These are phyloP conservation scores for Odontomachus brunneus DNA, from an alignment of 1,140 invertebrate species.

Conservation along the genomic window DNA sequence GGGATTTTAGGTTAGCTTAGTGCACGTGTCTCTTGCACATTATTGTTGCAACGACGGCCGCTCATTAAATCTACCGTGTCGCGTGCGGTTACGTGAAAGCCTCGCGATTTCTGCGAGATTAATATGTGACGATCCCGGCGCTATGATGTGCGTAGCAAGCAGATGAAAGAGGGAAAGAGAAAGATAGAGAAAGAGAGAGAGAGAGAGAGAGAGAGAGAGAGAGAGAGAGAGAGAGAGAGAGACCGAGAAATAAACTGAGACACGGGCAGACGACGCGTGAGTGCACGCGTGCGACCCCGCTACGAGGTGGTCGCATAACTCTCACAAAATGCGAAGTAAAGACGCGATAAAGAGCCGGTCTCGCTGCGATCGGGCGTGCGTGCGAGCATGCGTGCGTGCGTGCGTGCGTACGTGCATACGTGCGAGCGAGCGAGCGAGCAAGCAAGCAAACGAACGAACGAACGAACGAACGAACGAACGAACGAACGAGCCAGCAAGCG, in stretches of 20 bases:
- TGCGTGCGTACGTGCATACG: too few relatives aligned
- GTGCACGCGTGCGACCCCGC: background rate
- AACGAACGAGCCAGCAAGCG: background rate
- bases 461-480: too few relatives aligned
- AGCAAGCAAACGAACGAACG: too few relatives aligned
- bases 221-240: background rate
- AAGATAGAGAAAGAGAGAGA: background rate
- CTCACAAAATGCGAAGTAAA: constrained; percentile 32
- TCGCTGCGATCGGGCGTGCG: constrained; percentile 14
- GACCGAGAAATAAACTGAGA: background rate
- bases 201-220: background rate
- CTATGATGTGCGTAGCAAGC: constrained; percentile 4
- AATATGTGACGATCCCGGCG: background rate
- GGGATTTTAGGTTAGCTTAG: background rate
- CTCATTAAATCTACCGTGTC: background rate
- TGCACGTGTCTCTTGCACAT: background rate
- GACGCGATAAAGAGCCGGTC: constrained; percentile 9
- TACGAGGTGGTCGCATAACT: constrained; percentile 34
- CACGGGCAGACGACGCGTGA: background rate
- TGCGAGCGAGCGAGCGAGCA: constrained; percentile 51
- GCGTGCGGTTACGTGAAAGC: background rate
- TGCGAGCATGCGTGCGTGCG: background rate
- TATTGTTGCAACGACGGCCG: constrained; percentile 3
- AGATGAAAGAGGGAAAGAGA: too few relatives aligned
- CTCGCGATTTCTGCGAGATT: constrained; percentile 32